These are phyloP conservation scores for Xenus cinereus DNA, from an alignment of 2,113 vertebrate species.

Conservation along the genomic window DNA sequence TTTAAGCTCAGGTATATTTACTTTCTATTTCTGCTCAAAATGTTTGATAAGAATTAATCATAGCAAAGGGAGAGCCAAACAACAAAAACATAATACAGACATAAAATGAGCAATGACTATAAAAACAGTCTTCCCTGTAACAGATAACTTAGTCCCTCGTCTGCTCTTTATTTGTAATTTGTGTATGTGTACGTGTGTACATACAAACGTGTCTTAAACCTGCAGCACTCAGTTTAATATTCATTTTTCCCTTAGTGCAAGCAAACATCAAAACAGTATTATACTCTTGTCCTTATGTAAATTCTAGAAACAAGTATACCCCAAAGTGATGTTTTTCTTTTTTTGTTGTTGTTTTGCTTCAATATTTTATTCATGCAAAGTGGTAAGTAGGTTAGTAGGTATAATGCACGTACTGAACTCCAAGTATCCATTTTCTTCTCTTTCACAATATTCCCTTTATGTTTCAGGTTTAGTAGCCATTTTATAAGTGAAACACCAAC, in stretches of 20 bases:
- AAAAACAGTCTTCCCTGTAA: neutral
- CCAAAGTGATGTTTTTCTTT: neutral
- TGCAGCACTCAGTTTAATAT: neutral
- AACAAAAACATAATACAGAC: neutral
- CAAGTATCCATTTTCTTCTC: neutral
- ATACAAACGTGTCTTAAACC: neutral
- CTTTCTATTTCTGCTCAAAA: too few relatives aligned
- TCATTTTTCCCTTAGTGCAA: neutral
- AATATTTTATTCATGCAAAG: constrained; percentile 35
- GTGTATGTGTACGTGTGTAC: neutral
- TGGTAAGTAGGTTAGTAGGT: constrained; percentile 33
- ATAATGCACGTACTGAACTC: neutral
- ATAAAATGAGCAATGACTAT: neutral
- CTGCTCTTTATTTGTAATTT: neutral
- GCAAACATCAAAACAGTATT: neutral
- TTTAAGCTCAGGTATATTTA: too few relatives aligned
- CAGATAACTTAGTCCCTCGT: neutral
- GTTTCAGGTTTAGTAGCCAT: neutral
- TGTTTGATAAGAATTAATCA: neutral
- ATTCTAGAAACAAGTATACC: neutral
- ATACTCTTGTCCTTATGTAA: neutral
- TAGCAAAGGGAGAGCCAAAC: neutral
- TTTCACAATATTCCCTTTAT: neutral
- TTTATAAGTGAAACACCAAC: neutral
- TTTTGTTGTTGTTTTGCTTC: neutral